phyloP scores from a whole-genome alignment of 2,888 invertebrate species.

The Monopis laevigella region DNA sequence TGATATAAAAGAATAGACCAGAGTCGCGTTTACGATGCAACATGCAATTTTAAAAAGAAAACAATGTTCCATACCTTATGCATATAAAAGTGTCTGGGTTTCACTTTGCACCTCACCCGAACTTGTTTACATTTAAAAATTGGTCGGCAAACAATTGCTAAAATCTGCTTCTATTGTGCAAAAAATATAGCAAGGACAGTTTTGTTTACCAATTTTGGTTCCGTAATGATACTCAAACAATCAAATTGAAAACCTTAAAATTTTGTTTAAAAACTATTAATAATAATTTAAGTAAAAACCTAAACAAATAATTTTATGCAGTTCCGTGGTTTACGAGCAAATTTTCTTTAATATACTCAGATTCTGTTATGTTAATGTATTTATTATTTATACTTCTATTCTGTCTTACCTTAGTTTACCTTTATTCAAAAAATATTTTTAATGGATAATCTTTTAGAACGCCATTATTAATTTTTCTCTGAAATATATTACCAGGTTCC shows the following conservation, averaged over 20 bases:
- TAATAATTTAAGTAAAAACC: no score
- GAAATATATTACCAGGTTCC: no score
- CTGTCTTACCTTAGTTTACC: no score
- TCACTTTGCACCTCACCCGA: constrained; percentile 46
- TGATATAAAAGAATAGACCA: constrained; percentile 42
- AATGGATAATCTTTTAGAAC: no score
- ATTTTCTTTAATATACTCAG: constrained; percentile 9
- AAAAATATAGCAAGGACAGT: no score
- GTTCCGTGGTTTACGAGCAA: constrained; percentile 7
- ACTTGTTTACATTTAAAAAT: constrained; percentile 14
- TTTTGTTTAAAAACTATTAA: no score
- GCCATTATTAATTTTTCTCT: no score
- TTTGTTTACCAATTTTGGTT: no score
- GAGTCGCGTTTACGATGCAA: constrained; percentile 48
- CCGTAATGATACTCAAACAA: no score
- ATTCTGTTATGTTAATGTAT: constrained; percentile 5
- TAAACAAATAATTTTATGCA: constrained; percentile 12
- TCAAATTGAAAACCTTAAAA: no score
- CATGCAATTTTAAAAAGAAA: constrained; percentile 67
- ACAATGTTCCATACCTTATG: constrained; percentile 55
- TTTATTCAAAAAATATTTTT: no score
- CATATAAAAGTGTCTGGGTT: constrained; percentile 56
- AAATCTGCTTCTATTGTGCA: no score
- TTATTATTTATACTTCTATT: not conserved
- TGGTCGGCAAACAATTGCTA: constrained; percentile 5